Conservation (phyloP, 1,140 invertebrate species). For the Drosophila baimaii region DNA sequence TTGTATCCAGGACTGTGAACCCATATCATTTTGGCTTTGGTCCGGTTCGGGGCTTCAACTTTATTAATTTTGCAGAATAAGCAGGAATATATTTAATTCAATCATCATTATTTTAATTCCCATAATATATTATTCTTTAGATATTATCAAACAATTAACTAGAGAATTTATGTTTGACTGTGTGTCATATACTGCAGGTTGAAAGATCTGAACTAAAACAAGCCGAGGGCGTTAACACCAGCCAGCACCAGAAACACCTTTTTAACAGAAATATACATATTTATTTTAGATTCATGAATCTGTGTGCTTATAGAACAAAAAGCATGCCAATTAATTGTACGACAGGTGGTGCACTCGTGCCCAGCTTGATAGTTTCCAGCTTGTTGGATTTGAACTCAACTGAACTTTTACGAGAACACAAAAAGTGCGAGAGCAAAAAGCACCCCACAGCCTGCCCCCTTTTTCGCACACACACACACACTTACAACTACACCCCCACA, state of each 20-base stretch:
- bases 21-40: no score
- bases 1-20: no score
- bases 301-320: constrained; percentile 31
- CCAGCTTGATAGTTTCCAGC: constrained; percentile 75
- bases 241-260: constrained; percentile 39
- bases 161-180: not conserved
- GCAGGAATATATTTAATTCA: not conserved
- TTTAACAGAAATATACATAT: not conserved
- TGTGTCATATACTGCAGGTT: constrained; percentile 3
- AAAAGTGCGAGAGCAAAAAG: constrained; percentile 45
- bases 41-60: no score
- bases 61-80: not conserved
- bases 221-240: constrained; percentile 35
- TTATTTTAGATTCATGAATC: constrained; percentile 9
- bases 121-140: not conserved
- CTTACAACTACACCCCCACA: constrained; percentile 33
- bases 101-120: not conserved
- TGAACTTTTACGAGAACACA: constrained; percentile 72
- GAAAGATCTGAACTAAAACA: constrained; percentile 11
- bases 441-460: not conserved
- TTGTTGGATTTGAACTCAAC: constrained; percentile 80
- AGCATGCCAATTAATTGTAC: constrained; percentile 68
- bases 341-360: constrained; percentile 62
- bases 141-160: not conserved
- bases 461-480: not conserved